Conservation (phyloP, 2,113 vertebrate genomes). For the Rhagologus leucostigma region DNA sequence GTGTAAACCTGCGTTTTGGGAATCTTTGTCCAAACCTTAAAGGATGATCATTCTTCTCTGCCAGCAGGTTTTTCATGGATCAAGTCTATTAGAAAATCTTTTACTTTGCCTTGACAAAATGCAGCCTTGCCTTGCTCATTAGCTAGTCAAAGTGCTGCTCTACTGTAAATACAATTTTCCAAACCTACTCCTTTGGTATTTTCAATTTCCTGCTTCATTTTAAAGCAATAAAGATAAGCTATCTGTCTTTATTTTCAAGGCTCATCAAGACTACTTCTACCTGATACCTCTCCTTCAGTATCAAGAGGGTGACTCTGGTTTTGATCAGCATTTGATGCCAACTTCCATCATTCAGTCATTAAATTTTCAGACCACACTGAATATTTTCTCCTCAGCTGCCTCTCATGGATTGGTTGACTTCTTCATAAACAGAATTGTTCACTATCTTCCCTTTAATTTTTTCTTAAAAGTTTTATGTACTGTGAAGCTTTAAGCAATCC, state of each 20-base stretch:
- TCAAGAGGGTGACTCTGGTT: conserved; percentile 13
- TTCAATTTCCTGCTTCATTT: not conserved
- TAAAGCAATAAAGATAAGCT: conserved; percentile 22
- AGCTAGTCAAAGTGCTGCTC: not conserved
- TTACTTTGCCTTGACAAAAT: not conserved
- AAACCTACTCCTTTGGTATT: not conserved
- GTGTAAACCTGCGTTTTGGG: not conserved
- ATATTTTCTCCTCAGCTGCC: not conserved
- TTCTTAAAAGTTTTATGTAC: not conserved
- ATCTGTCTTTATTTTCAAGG: conserved; percentile 42
- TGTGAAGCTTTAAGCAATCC: not conserved
- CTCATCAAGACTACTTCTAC: not conserved
- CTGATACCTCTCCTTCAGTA: conserved; percentile 11
- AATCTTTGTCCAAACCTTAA: not conserved
- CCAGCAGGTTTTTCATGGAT: not conserved
- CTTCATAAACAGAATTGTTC: not conserved
- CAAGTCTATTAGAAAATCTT: not conserved
- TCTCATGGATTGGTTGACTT: not conserved
- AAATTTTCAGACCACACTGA: not conserved
- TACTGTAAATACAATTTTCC: not conserved
- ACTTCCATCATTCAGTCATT: not conserved
- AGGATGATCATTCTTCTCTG: not conserved
- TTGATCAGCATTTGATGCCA: not conserved
- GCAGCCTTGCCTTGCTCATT: not conserved
- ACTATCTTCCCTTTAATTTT: not conserved